phyloP scores from a whole-genome alignment of 53 echinoderm and acorn worm species.

The Zoroaster sp. region DNA sequence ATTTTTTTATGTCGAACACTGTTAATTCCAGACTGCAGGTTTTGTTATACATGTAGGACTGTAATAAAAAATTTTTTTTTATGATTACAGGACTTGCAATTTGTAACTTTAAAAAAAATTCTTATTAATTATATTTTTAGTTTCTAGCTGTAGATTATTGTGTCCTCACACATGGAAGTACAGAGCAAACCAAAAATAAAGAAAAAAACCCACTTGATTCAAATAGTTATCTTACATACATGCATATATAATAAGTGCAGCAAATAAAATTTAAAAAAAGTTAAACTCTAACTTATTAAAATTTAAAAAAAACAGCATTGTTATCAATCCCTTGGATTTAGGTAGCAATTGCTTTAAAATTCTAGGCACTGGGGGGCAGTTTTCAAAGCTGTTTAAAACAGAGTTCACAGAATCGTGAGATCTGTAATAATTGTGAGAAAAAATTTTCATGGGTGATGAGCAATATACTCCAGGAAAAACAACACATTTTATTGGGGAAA shows the following conservation, averaged over 20 bases:
- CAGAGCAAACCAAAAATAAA: background rate
- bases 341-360: background rate
- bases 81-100: background rate
- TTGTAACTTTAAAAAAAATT: no score
- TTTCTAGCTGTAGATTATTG: constrained; percentile 9
- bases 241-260: background rate
- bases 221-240: background rate
- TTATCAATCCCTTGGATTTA: background rate
- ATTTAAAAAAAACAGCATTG: background rate
- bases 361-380: constrained; percentile 15
- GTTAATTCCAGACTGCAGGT: background rate
- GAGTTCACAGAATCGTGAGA: background rate
- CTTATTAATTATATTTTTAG: background rate
- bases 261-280: background rate
- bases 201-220: background rate
- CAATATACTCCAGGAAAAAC: background rate
- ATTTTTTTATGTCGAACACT: background rate
- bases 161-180: constrained; percentile 50
- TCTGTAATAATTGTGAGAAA: background rate
- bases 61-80: background rate
- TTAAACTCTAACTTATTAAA: background rate
- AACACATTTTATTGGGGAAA: background rate
- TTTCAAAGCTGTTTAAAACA: background rate
- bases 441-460: background rate
- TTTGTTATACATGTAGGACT: background rate